Evolutionary conservation across 2,797 vertebrate genomes (phyloP), one percentile per base, ranked within the genome.

Genomic region (Pseudochromis fuscus): DNA sequence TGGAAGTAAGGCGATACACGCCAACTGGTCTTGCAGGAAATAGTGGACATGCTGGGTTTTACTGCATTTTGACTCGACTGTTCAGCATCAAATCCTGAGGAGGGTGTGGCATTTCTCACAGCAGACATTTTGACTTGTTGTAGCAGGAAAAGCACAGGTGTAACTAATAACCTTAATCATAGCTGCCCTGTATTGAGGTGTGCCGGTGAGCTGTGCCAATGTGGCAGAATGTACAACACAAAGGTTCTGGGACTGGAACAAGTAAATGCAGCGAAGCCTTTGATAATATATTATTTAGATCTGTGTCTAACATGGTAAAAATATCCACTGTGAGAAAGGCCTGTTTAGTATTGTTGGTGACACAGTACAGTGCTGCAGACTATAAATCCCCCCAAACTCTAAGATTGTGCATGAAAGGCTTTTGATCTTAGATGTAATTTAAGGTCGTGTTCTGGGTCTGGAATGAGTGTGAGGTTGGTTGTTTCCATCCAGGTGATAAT

Each of bases 81-180:
- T 11, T 75, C 31, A 23, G 9, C 23, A 69, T 51, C n/a, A 46
- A 59, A 49, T 49, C 21, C 6, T 19, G n/a, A n/a, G 5, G 11
- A 51, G 51, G 67, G 25, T 65, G 72, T 61, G 50, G 56, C 15
- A 18, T 62, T 56, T 52, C 46, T 63, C 28, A 38, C 28, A 40
- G 59, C 1, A 44, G 28, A 74, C 45, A 68, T 35, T 24, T 59
- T 53, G 53, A 71, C 79, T 69, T 84, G 77, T 79, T 27, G 0
- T 53, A 40, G 72, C 78, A 85, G 74, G 81, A 76, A 80, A 68
- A 64, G 59, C 59, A 64, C 60, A 77, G 57, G 73, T 77, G 50
- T 63, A 75, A 58, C 38, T 62, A 57, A 57, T 67, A 61, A 73
- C 45, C 27, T 56, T 56, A 60, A 60, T 52, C 18, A 50, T 71